A percentile compares a stretch with the other conserved stretches of the same genome.
Evolutionary conservation across 2,797 vertebrate genomes (phyloP).

Genomic region (Fundulus diaphanus): DNA sequence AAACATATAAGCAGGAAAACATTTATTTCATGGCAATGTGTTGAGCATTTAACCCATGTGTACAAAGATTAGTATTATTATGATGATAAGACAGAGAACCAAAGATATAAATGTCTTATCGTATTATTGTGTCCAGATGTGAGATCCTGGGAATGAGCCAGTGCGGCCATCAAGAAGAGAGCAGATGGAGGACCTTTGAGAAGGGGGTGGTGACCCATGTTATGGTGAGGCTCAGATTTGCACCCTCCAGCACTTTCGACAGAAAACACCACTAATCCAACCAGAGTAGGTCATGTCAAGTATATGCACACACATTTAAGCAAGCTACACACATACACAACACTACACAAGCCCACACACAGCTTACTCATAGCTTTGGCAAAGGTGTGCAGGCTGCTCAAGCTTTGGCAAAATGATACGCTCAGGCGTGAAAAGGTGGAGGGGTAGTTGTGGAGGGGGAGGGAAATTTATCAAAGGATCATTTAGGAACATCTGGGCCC

Average conservation of each 20-base stretch:
- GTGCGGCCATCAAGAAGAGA: neutral
- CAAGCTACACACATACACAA: constrained; percentile 23
- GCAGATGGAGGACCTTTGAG: constrained; percentile 4
- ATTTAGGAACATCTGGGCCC: constrained; percentile 81
- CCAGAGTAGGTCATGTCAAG: constrained; percentile 62
- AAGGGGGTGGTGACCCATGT: constrained; percentile 32
- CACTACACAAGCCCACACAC: constrained; percentile 47
- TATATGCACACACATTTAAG: constrained; percentile 34
- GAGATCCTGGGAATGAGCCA: constrained; percentile 11
- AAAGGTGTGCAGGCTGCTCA: constrained; percentile 53
- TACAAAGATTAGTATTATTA: neutral
- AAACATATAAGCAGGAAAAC: neutral
- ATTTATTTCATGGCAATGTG: neutral
- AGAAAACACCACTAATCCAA: constrained; percentile 62
- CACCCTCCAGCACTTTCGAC: constrained; percentile 34
- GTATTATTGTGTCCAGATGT: neutral
- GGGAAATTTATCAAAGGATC: constrained; percentile 55
- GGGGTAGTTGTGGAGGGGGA: constrained; percentile 1
- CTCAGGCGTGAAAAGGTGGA: constrained; percentile 51
- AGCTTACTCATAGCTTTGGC: constrained; percentile 60
- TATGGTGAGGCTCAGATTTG: constrained; percentile 43
- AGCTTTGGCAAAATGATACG: constrained; percentile 54
- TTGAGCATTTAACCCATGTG: neutral
- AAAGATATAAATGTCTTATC: neutral
- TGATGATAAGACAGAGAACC: neutral